Percentiles rank a stretch among this genome's conserved stretches.
These are phyloP conservation scores for Athalia rosae DNA, from an alignment of 2,888 invertebrate genomes.

Conservation along the genomic window DNA sequence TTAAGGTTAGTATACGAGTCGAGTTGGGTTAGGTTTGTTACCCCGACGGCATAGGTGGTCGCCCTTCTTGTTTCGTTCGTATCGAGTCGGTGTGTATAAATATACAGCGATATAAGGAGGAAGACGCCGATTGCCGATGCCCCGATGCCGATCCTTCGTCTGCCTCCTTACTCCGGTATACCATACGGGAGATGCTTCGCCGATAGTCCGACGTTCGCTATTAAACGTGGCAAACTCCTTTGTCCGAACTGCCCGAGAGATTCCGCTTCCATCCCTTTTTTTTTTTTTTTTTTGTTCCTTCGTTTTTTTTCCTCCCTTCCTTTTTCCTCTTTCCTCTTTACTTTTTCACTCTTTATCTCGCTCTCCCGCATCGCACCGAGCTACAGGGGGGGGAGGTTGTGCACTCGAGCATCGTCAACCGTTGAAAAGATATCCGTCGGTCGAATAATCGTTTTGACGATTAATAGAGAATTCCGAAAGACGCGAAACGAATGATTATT, in stretches of 20 bases:
- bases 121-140: not conserved
- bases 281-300: not conserved
- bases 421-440: not conserved
- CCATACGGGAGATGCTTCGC: conserved; percentile 11
- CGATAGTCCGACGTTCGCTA: conserved; percentile 36
- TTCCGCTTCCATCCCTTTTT: not conserved
- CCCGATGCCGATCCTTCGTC: not conserved
- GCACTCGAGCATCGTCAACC: conserved; percentile 23
- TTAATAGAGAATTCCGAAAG: too few species aligned
- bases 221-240: conserved; percentile 44
- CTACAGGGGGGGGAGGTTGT: not conserved
- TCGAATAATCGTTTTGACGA: too few species aligned
- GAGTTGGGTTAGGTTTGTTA: conserved; percentile 9
- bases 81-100: too few species aligned
- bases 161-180: conserved; percentile 7
- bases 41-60: not conserved
- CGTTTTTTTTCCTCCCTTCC: not conserved
- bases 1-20: conserved; percentile 1
- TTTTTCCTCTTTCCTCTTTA: not conserved
- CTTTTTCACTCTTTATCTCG: not conserved
- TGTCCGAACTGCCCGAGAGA: conserved; percentile 39
- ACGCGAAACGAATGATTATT: not conserved
- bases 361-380: not conserved
- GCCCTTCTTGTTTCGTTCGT: too few species aligned
- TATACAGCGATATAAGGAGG: too few species aligned